Conservation (phyloP, 2,113 vertebrate species). For the Gallinago jamesoni region DNA sequence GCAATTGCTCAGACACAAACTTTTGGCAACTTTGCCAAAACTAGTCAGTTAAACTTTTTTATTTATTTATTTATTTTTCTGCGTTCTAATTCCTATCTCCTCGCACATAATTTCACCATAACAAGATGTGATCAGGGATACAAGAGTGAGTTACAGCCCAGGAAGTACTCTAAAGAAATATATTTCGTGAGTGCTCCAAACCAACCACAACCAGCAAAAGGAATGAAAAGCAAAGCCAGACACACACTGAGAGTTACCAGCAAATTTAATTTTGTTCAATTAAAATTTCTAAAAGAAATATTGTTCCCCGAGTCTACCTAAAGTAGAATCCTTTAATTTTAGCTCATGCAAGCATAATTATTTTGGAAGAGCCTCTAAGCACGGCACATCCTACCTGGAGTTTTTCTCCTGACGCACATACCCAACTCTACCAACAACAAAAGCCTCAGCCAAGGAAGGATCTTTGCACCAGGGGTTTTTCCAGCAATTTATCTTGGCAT, state of each 20-base stretch:
- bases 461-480: neutral
- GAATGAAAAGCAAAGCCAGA: neutral
- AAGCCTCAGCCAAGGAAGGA: neutral
- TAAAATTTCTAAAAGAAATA: neutral
- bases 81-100: neutral
- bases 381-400: neutral
- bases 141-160: neutral
- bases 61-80: neutral
- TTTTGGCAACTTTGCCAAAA: neutral
- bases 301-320: neutral
- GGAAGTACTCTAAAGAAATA: neutral
- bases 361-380: neutral
- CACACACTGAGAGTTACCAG: neutral
- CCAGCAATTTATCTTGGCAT: neutral
- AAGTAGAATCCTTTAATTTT: neutral
- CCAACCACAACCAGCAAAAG: neutral
- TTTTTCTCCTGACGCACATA: neutral
- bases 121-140: neutral
- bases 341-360: neutral
- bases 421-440: neutral
- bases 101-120: neutral
- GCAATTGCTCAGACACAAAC: neutral
- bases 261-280: neutral
- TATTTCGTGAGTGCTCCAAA: neutral
- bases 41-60: neutral